Percentiles rank a stretch among this genome's conserved stretches.
These are phyloP conservation scores for Leptopilina boulardi DNA, from an alignment of 1,140 invertebrate species.

Conservation along the genomic window DNA sequence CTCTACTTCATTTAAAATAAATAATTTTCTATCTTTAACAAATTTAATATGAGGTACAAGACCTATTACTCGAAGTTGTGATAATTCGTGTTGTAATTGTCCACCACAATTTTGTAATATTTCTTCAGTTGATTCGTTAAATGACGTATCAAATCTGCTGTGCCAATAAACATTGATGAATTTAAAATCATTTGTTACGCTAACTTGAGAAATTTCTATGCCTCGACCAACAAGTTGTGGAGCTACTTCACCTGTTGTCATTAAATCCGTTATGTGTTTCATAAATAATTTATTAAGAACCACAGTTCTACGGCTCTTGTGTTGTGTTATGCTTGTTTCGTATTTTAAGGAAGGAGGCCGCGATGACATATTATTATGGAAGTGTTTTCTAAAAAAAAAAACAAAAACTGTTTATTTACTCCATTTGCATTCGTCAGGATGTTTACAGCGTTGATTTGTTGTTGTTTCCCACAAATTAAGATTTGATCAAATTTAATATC, in stretches of 20 bases:
- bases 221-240: constrained; percentile 78
- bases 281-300: constrained; percentile 88
- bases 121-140: constrained; percentile 62
- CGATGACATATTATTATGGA: no score
- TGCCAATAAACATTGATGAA: constrained; percentile 83
- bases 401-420: constrained; percentile 1
- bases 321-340: constrained; percentile 37
- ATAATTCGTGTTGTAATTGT: constrained; percentile 81
- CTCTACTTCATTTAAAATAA: constrained; percentile 77
- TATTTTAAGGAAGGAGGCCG: background rate
- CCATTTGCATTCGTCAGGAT: no score
- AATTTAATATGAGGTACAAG: constrained; percentile 83
- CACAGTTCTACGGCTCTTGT: constrained; percentile 71
- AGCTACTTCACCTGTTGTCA: constrained; percentile 82
- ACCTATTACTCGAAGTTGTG: constrained; percentile 82
- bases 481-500: no score
- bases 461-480: background rate
- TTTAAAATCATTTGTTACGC: constrained; percentile 80
- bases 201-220: constrained; percentile 83
- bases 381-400: constrained; percentile 49
- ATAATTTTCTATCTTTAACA: constrained; percentile 80
- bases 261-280: constrained; percentile 84
- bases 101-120: constrained; percentile 77
- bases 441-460: constrained; percentile 13
- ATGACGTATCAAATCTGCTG: constrained; percentile 72